Evolutionary conservation across 2,113 vertebrate genomes (phyloP), one percentile per base, ranked within the genome.

Genomic region (Thamnaconus septentrionalis): DNA sequence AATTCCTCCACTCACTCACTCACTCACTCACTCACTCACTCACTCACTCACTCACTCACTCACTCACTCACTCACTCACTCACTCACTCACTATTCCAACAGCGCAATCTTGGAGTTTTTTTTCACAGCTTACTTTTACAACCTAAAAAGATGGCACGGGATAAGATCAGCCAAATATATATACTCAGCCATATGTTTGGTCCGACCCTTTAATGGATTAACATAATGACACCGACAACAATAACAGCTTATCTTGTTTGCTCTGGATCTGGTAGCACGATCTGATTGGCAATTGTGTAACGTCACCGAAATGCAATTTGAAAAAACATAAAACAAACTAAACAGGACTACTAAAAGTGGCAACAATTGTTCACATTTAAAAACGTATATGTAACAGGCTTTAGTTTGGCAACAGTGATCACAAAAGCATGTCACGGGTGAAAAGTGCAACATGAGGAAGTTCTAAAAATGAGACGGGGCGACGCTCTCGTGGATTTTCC

Each of bases 101-200:
- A n/a, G 50, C 0, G 0, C 31, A 79, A 71, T 62, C 0, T 1
- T 51, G 50, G 7, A 66, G 72, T 57, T 31, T 31, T 31, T 31
- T 31, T 42, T 54, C 68, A 46, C 6, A 41, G 1, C 41, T 11
- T 60, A n/a, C 2, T 31, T 31, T 31, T 31, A 31, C 18, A 31
- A 31, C 18, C 18, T 31, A 1, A 31, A 31, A 2, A 1, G 9
- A 31, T 5, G 46, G 47, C 6, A 7, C 0, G 11, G 31, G 3
- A 47, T 64, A 47, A n/a, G 11, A 41, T 72, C 3, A 64, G 56
- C 0, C 41, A 69, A 77, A 74, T 8, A 4, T 7, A 47, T 31
- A 41, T 53, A 45, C 40, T 61, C 53, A 43, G 46, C 8, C 56
- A 59, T 55, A 46, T 60, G 58, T n/a, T 41, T 41, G 18, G 43